phyloP scores from a whole-genome alignment of 2,888 invertebrate genomes.

The Thereva unica region DNA sequence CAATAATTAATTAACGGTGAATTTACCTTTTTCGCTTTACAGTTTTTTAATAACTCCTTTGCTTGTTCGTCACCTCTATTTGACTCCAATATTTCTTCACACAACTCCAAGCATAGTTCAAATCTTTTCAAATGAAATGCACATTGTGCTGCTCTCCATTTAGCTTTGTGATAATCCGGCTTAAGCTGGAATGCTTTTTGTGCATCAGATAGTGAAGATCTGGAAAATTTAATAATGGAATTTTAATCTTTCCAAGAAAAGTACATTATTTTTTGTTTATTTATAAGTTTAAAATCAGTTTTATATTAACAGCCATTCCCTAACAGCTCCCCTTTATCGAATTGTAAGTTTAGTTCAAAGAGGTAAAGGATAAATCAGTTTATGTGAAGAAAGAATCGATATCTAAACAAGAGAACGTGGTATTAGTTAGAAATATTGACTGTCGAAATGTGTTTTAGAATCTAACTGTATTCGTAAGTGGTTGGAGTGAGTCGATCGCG shows the following conservation, averaged over 20 bases:
- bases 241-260: conserved; percentile 46
- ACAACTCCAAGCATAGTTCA: conserved; percentile 72
- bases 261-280: not conserved
- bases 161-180: conserved; percentile 76
- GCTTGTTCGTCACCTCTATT: conserved; percentile 64
- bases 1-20: no score
- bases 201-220: conserved; percentile 78
- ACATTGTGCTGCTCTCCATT: conserved; percentile 75
- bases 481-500: no score
- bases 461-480: no score
- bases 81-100: conserved; percentile 68
- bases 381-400: no score
- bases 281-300: not conserved
- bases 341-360: no score
- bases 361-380: no score
- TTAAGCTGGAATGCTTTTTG: conserved; percentile 76
- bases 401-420: no score
- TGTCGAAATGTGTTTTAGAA: no score
- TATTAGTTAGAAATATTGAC: no score
- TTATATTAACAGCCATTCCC: no score
- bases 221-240: conserved; percentile 29
- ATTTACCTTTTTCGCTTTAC: conserved; percentile 56
- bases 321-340: no score
- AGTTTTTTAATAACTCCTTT: conserved; percentile 61
- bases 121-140: conserved; percentile 69